phyloP scores from a whole-genome alignment of 2,888 invertebrate species.

The Cactoblastis cactorum region DNA sequence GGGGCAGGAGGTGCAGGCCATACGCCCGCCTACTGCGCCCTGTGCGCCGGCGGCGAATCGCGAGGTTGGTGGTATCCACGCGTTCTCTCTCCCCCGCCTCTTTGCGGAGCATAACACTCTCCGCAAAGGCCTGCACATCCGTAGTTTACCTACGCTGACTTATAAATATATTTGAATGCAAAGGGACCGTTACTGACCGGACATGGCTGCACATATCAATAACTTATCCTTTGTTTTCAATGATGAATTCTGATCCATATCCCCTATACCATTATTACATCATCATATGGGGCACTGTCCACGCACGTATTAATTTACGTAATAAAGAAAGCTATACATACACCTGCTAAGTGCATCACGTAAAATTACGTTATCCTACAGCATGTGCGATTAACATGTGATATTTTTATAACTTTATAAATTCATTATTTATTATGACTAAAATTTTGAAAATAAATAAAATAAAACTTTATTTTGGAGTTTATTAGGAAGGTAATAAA shows the following conservation, averaged over 20 bases:
- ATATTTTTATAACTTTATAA: background rate
- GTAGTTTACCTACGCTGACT: background rate
- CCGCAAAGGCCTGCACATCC: background rate
- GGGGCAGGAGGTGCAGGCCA: too few relatives aligned
- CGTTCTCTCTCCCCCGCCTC: too few relatives aligned
- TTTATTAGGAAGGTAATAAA: too few relatives aligned
- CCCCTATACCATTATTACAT: background rate
- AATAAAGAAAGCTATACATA: slow-evolving; percentile 35
- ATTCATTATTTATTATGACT: background rate
- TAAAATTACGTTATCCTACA: slow-evolving; percentile 25
- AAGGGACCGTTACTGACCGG: background rate
- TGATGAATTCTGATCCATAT: background rate
- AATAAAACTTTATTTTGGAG: too few relatives aligned
- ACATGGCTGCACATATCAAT: slow-evolving; percentile 12
- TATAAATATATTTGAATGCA: slow-evolving; percentile 12
- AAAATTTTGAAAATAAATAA: too few relatives aligned
- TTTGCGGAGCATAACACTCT: too few relatives aligned
- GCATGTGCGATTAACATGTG: background rate
- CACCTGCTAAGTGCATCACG: slow-evolving; percentile 24
- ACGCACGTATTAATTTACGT: slow-evolving; percentile 29
- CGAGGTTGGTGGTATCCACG: too few relatives aligned
- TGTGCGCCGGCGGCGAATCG: too few relatives aligned
- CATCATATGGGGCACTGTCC: background rate
- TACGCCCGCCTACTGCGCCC: too few relatives aligned
- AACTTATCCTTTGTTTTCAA: slow-evolving; percentile 7